Evolutionary conservation across 2,888 invertebrate species (phyloP).

Genomic region (Spodoptera picta): DNA sequence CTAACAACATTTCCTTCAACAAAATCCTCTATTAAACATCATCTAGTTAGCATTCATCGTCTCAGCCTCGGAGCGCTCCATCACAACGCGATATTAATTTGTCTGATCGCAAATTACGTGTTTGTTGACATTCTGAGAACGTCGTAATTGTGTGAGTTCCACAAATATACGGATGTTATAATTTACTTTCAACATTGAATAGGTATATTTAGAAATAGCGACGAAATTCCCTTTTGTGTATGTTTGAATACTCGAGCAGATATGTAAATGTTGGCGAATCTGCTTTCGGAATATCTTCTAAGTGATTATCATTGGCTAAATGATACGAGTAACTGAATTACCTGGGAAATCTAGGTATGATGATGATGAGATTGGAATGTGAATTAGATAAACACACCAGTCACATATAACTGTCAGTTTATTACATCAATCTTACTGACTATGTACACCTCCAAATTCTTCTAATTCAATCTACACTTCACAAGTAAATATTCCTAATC

Average conservation of each 20-base stretch:
- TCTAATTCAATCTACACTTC: too few species aligned
- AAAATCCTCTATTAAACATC: conserved; percentile 24
- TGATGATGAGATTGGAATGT: too few species aligned
- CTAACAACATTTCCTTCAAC: conserved; percentile 17
- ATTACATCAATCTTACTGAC: too few species aligned
- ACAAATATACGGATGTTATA: conserved; percentile 29
- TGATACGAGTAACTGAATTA: too few species aligned
- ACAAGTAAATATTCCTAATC: too few species aligned
- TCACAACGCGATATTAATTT: conserved; percentile 44
- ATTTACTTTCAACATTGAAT: conserved; percentile 29
- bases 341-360: too few species aligned
- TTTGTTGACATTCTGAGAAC: conserved; percentile 39
- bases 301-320: not conserved
- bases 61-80: not conserved
- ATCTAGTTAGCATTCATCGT: conserved; percentile 32
- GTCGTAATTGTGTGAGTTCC: conserved; percentile 38
- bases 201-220: conserved; percentile 18
- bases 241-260: conserved; percentile 18
- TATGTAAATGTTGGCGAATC: not conserved
- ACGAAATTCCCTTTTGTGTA: not conserved
- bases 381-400: too few species aligned
- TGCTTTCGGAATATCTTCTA: not conserved
- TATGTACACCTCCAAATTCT: too few species aligned
- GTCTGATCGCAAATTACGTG: conserved; percentile 52
- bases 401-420: too few species aligned